Base-by-base conservation (phyloP, 37 sponge, comb jelly and placozoan genomes). In the Halichondria panicea region DNA sequence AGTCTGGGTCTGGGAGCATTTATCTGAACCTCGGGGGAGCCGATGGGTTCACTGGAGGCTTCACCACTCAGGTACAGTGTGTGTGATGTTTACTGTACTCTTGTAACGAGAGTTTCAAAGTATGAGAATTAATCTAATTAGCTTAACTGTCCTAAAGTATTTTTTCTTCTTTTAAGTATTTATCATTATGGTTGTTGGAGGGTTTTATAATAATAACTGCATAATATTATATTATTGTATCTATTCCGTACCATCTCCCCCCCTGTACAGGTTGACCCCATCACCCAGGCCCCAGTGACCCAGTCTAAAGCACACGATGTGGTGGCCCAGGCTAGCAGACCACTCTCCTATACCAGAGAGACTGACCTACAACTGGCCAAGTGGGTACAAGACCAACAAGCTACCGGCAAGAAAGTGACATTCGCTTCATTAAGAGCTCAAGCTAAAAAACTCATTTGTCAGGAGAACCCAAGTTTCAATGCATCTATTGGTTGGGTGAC, bases 401-500 rank as follows among this genome's bases (percentile, higher is more conserved):
- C 78, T 27, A 64, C 79, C 8, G 92, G 92, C 0, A 65, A 72
- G 43, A 81, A 70, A 70, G 92, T 91, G 31, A 91, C 92, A 1
- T 91, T 91, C 79, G 80, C 92, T 27, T 83, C 80, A 22, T 63
- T 91, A 19, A 45, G 92, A 39, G 59, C 78, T 15, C 56, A 55
- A 18, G 92, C 92, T 25, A 91, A 86, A 71, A 72, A 91, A 24
- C 66, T 86, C 7, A 59, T 91, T 19, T 61, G 63, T 1, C 46
- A 45, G 32, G 92, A 91, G 75, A 91, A 91, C 63, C 92, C 92
- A 18, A 86, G 70, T 50, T 91, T 91, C 72, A 86, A 72, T 82
- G 92, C 92, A 3, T 91, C 92, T 35, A 87, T 91, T n/a, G 92
- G 92, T 5, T 91, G 92, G 92, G 78, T 46, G 77, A 58, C 55